Base-by-base conservation (phyloP, 2,113 vertebrate genomes). In the Coturnix japonica region DNA sequence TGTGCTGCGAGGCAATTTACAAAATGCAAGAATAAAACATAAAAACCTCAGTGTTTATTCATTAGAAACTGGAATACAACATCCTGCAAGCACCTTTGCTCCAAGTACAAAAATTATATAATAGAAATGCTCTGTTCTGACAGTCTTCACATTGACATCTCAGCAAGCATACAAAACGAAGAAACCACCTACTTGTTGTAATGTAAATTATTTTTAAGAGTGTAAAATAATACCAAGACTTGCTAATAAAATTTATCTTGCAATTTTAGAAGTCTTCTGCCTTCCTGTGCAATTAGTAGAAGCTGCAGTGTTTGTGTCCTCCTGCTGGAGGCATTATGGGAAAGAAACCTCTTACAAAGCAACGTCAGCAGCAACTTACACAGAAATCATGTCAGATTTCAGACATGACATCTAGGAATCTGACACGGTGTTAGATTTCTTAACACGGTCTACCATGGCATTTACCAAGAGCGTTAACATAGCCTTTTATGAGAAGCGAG, bases 181-280 rank as follows among this genome's bases (percentile, higher is more conserved):
- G 35, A 21, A 94, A 63, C 61, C 28, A 63, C 85, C 53, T 84
- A 84, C 81, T 16, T 95, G 70, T 53, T 81, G 69, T 77, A 81
- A 92, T 21, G 71, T 54, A 93, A 85, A 85, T 91, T 91, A 93
- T 93, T 96, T 95, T 94, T 94, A 17, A 71, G 83, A 81, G 53
- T 80, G 47, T 85, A 77, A 93, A 81, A 82, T 92, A 86, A 89
- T 64, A 54, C 4, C 9, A 93, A 51, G 85, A 89, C 74, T 87
- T 72, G 71, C 66, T 81, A 97, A 96, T 96, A 96, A 96, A 96
- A 81, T 85, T 93, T 94, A 84, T 79, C 90, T 92, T 54, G 67
- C 86, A 94, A 76, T 54, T 91, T 59, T 76, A 76, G 47, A 90
- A 74, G 54, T 72, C 78, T 92, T 54, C 39, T 47, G 57, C 64